phyloP scores from a whole-genome alignment of 2,888 invertebrate species.

The Drosophila koepferae region DNA sequence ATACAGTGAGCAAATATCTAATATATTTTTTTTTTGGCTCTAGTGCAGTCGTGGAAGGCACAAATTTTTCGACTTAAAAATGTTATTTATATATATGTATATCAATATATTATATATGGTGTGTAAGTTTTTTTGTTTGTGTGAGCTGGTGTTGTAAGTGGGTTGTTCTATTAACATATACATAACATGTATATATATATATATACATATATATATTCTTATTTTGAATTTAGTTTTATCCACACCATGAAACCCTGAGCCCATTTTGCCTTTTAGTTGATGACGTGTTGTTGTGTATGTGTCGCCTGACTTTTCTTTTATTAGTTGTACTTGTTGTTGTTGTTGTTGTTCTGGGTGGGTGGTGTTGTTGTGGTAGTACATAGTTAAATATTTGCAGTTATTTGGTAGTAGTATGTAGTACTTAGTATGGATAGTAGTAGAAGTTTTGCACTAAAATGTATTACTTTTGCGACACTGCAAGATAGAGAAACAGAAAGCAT shows the following conservation, averaged over 20 bases:
- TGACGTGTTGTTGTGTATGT: conserved; percentile 44
- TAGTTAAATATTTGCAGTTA: conserved; percentile 60
- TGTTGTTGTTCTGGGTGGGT: conserved; percentile 66
- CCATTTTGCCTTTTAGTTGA: conserved; percentile 51
- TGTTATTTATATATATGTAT: conserved; percentile 21
- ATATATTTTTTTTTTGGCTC: conserved; percentile 20
- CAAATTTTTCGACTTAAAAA: conserved; percentile 37
- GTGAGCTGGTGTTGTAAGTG: conserved; percentile 36
- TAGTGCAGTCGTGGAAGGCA: conserved; percentile 57
- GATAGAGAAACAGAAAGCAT: conserved; percentile 80
- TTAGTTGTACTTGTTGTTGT: conserved; percentile 36
- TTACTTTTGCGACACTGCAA: conserved; percentile 84
- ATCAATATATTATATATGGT: not conserved
- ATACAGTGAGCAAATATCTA: conserved; percentile 13
- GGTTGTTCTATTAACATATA: conserved; percentile 53
- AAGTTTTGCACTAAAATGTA: conserved; percentile 62
- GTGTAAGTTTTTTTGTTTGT: conserved; percentile 2
- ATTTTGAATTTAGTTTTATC: conserved; percentile 32
- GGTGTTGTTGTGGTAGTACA: conserved; percentile 41
- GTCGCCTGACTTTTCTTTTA: conserved; percentile 33
- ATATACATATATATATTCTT: not conserved
- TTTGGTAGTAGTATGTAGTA: conserved; percentile 59
- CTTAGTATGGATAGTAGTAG: conserved; percentile 70
- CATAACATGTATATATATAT: conserved; percentile 23
- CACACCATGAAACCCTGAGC: conserved; percentile 60